A percentile compares a stretch with the other conserved stretches of the same genome.
Conservation (phyloP, 1,140 invertebrate species). For the Luehdorfia chinensis region DNA sequence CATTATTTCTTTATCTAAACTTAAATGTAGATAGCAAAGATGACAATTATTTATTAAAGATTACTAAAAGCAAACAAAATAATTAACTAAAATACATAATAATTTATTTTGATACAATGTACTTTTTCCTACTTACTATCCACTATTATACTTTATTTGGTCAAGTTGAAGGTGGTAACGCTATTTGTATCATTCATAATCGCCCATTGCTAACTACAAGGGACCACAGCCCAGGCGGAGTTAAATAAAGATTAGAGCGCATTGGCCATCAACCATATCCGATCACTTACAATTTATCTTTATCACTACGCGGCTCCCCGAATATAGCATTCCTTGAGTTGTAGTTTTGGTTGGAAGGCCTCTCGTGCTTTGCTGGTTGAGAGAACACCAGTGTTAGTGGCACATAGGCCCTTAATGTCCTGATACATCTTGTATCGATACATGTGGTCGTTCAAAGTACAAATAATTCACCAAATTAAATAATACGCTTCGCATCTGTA, state of each 20-base stretch:
- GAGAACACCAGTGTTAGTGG: conserved; percentile 24
- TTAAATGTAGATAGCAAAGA: no score
- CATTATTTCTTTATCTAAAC: no score
- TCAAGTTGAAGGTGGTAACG: no score
- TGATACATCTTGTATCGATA: not conserved
- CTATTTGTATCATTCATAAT: conserved; percentile 2
- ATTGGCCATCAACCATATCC: not conserved
- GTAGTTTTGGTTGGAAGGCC: conserved; percentile 45
- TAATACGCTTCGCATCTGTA: no score
- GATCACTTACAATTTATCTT: conserved; percentile 59
- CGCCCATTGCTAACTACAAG: not conserved
- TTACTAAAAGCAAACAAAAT: no score
- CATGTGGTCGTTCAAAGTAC: no score
- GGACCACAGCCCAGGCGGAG: not conserved
- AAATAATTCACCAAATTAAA: no score
- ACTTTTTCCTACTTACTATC: no score
- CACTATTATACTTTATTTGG: no score
- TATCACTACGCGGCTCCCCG: conserved; percentile 33
- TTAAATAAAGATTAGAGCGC: not conserved
- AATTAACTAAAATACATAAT: no score
- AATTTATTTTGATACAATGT: no score
- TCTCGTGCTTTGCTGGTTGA: conserved; percentile 50
- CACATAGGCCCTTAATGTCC: not conserved
- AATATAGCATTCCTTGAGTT: conserved; percentile 29
- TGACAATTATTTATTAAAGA: no score